Conservation (phyloP, 2,113 vertebrate genomes). For the Cyphomyrus discorhynchus region DNA sequence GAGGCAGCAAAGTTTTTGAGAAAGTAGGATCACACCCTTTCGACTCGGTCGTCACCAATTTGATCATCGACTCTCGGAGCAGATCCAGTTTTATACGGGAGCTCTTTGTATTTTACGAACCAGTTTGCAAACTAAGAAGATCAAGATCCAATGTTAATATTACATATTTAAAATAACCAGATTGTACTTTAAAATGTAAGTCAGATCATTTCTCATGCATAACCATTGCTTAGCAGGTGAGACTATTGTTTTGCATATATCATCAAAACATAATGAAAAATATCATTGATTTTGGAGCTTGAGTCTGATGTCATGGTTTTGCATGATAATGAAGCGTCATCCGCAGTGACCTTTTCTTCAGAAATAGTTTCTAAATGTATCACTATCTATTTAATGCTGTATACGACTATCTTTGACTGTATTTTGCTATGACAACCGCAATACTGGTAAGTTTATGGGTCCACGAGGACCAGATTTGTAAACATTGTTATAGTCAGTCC, state of each 20-base stretch:
- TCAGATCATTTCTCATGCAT: background rate
- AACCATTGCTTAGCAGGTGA: background rate
- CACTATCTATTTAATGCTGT: background rate
- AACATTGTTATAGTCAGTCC: background rate
- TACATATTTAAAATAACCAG: background rate
- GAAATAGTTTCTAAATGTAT: background rate
- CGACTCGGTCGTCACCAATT: background rate
- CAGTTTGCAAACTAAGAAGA: background rate
- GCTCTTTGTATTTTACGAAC: background rate
- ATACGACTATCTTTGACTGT: background rate
- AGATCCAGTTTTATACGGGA: background rate
- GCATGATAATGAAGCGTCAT: background rate
- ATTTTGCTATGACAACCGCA: background rate
- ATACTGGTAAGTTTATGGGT: background rate
- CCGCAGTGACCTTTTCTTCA: background rate
- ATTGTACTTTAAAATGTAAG: background rate
- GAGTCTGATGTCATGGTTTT: background rate
- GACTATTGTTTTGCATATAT: constrained; percentile 8
- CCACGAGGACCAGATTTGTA: background rate
- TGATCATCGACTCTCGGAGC: background rate
- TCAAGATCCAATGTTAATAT: background rate
- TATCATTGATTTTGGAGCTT: background rate
- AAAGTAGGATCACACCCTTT: background rate
- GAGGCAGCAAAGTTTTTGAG: background rate
- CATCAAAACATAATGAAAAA: constrained; percentile 13